Base-by-base conservation (phyloP, 2,113 vertebrate species). In the Sylvietta virens region DNA sequence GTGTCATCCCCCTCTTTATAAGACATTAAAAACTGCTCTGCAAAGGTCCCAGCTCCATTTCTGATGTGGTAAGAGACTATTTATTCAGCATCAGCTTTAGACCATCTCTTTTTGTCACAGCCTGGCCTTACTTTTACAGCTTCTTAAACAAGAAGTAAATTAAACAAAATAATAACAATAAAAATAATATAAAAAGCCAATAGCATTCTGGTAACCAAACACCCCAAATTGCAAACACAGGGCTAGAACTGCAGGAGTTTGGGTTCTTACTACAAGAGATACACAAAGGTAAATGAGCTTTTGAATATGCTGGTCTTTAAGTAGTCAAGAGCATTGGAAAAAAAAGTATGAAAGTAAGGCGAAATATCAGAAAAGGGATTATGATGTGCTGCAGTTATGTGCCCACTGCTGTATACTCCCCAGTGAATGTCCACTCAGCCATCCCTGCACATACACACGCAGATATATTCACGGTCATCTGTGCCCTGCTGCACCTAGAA, bases 141-240 rank as follows among this genome's bases (percentile, higher is more conserved):
- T 85, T 73, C 50, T 73, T 81, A 69, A 50, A 28, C 61, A 84
- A 92, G 37, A 93, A 90, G 42, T 48, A 81, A 93, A 94, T 62
- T 57, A 81, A 83, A 74, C n/a, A 91, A 82, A 94, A 88, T 23
- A 81, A 76, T 8, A 92, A 82, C 8, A 57, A 37, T 15, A 78
- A 35, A 91, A 69, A 37, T 15, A 35, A 24, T 15, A 19, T 13
- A 4, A 67, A 8, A 21, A 60, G 28, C 31, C 10, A 19, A 40
- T 47, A 39, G 60, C 57, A 86, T 86, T 86, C 69, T 70, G 74
- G 54, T 81, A 71, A 77, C 33, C 33, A n/a, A 51, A 44, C n/a
- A 82, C 23, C 62, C 33, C 33, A 35, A 89, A 93, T 78, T 69
- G 74, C 57, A 95, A 86, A 61, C 35, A 53, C 39, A 48, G 35